Evolutionary conservation across 2,797 vertebrate genomes (phyloP), one percentile per base, ranked within the genome.

Genomic region (Microchirus variegatus): DNA sequence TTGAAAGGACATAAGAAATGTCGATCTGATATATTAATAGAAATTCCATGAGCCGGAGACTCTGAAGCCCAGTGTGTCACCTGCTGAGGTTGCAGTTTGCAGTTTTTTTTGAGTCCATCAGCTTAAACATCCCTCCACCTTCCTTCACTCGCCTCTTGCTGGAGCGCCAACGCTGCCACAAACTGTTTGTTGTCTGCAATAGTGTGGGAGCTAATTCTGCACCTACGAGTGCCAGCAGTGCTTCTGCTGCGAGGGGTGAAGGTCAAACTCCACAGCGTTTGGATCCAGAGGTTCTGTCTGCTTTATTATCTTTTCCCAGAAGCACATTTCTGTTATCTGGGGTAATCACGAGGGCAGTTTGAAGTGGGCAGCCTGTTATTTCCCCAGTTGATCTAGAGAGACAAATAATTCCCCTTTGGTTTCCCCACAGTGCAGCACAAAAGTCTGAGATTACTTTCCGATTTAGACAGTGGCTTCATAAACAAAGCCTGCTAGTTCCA

Each of bases 261-360:
- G 63, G 63, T 68, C 17, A 0, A 43, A 70, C 48, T 49, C 61
- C 4, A 42, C 19, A 45, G 15, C 5, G 22, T 48, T 31, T 66
- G 43, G 2, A 56, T 71, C 52, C 53, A 45, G 12, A 16, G 18
- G 36, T 36, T 63, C 40, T 12, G 6, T 44, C 13, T 1, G 50
- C 22, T 44, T 60, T 22, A 26, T 59, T 18, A 41, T 64, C 26
- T 47, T 66, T 16, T 56, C 47, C 14, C 47, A 11, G 2, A 19
- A 19, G 19, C 3, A 12, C 55, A 63, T 62, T 45, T 45, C 37
- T 53, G 45, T 55, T 61, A 59, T 66, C 51, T 22, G 1, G 5
- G 5, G 35, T 57, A 62, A 67, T 67, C 59, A 51, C 22, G 18
- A 16, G 46, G 38, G 58, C 65, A 61, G 63, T 58, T 49, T 38